These are phyloP conservation scores for Microctenopoma stevenorrisi DNA, from an alignment of 2,797 vertebrate genomes.

Conservation along the genomic window DNA sequence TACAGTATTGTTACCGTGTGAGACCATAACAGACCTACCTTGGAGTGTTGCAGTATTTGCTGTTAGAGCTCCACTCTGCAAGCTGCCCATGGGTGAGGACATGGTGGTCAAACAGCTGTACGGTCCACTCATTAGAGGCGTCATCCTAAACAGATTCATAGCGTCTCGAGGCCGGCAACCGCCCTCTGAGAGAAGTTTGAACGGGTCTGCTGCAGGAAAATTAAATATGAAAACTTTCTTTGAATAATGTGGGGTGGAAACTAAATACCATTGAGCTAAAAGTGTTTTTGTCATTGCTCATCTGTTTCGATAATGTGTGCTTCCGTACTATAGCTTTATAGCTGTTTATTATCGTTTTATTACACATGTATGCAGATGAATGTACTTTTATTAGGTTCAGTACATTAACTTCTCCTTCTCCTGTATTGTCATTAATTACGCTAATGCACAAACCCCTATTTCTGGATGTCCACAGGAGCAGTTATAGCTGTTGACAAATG, in stretches of 20 bases:
- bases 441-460: too few relatives aligned
- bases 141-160: constrained; percentile 2
- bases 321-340: too few relatives aligned
- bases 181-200: constrained; percentile 4
- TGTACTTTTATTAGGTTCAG: background rate
- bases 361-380: too few relatives aligned
- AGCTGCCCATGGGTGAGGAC: background rate
- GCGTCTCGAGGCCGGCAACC: background rate
- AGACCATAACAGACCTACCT: constrained; percentile 20
- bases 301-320: background rate
- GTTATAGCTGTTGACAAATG: background rate
- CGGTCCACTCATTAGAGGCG: background rate
- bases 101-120: background rate
- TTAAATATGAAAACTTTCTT: background rate
- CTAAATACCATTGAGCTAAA: background rate
- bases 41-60: accelerated
- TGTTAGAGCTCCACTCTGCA: background rate
- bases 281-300: background rate
- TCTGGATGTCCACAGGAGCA: background rate
- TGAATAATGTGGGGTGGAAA: background rate
- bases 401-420: background rate
- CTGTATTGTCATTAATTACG: background rate
- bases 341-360: background rate
- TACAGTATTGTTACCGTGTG: background rate
- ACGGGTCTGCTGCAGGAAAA: constrained; percentile 9